Evolutionary conservation across 1,140 invertebrate species (phyloP), one percentile per base, ranked within the genome.

Genomic region (Chionoecetes opilio): DNA sequence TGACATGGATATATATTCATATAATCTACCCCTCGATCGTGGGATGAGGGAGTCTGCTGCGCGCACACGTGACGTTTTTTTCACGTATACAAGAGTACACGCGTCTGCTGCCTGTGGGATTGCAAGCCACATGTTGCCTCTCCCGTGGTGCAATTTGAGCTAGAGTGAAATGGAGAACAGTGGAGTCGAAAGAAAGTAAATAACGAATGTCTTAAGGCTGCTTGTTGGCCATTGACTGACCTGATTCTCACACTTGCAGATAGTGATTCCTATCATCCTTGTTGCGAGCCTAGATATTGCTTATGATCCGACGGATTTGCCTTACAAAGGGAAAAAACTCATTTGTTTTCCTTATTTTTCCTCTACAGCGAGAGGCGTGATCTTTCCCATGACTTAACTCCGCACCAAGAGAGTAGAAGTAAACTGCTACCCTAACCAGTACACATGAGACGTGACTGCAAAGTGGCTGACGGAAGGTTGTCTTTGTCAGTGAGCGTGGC

Each of bases 301-400:
- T 95, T 95, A 95, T 82, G 90, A 86, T 35, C 90, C 88, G 41
- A 90, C 84, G 94, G 38, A 95, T 90, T 90, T 82, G 63, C 41
- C 38, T 92, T 82, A 87, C 37, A 86, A 75, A 37, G 37, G 90
- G 82, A 95, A 95, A 95, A 86, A 38, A 75, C 88, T 95, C 94
- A 92, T 41, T 95, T 37, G 53, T n/a, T 63, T 95, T 95, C 90
- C 91, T 26, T 75, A n/a, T 32, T 91, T 95, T 94, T 86, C 94
- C 41, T 86, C 32, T 86, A 63, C 26, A n/a, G 86, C 41, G 9
- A 31, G 75, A 63, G 34, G 31, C 34, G 34, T 32, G 32, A 29
- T 46, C 53, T 21, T 82, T 41, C 29, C 34, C 29, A 29, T 0
- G 82, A 41, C 29, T 46, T 26, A 6, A 26, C 92, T 3, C n/a